Conservation (phyloP, 2,888 invertebrate genomes). For the Drosophila nigricruria region DNA sequence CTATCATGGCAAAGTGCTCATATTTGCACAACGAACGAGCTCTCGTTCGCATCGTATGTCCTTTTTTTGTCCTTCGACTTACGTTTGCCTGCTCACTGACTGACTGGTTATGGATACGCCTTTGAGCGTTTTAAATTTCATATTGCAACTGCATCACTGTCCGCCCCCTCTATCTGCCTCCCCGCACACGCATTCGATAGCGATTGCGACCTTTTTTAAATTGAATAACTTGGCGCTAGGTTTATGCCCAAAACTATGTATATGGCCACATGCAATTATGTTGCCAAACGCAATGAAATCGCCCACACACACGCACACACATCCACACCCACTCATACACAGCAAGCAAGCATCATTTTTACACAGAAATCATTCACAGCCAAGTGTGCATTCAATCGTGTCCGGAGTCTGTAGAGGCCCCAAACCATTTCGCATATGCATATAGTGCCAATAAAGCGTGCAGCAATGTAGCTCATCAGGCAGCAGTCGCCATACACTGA, state of each 20-base stretch:
- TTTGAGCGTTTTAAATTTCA: conserved; percentile 81
- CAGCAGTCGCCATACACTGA: conserved; percentile 39
- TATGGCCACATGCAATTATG: conserved; percentile 68
- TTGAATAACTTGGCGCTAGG: conserved; percentile 53
- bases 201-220: conserved; percentile 51
- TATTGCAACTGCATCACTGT: conserved; percentile 72
- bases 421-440: conserved; percentile 36
- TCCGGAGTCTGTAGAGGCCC: conserved; percentile 25
- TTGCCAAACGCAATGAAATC: conserved; percentile 70
- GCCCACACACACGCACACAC: conserved; percentile 22
- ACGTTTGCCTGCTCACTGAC: conserved; percentile 59
- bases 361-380: conserved; percentile 76
- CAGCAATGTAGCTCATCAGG: conserved; percentile 57
- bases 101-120: conserved; percentile 79
- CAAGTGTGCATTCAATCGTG: conserved; percentile 73
- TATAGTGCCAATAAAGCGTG: conserved; percentile 72
- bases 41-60: conserved; percentile 63
- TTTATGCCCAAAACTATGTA: conserved; percentile 40
- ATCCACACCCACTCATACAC: neutral
- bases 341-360: conserved; percentile 60
- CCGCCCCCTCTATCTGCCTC: neutral
- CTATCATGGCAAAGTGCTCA: conserved; percentile 76
- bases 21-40: conserved; percentile 68
- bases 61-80: conserved; percentile 80
- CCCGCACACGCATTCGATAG: conserved; percentile 16